These are phyloP conservation scores for Limnephilus rhombicus DNA, from an alignment of 2,888 invertebrate genomes.

Conservation along the genomic window DNA sequence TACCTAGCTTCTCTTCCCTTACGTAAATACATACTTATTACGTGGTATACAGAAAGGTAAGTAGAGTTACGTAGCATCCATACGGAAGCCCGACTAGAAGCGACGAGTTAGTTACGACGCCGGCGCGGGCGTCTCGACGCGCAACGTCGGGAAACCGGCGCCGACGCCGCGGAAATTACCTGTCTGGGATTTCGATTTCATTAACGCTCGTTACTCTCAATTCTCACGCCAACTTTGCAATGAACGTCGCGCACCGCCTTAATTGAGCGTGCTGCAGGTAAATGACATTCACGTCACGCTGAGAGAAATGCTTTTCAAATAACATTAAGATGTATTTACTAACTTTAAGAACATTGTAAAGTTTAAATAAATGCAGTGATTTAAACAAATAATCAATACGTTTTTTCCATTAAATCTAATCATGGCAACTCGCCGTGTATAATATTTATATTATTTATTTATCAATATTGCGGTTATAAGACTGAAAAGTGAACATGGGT, in stretches of 20 bases:
- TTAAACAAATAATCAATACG: too few species aligned
- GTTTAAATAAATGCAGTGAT: too few species aligned
- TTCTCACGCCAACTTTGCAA: not conserved
- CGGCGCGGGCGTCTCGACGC: not conserved
- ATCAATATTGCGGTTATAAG: too few species aligned
- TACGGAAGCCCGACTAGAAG: not conserved
- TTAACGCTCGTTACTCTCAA: not conserved
- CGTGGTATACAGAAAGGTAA: not conserved
- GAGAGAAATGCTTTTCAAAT: not conserved
- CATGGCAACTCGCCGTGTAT: too few species aligned
- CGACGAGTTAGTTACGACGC: not conserved
- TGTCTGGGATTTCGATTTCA: conserved; percentile 12
- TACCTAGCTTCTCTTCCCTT: not conserved
- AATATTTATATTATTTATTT: too few species aligned
- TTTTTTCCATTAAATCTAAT: too few species aligned
- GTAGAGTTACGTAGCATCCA: not conserved
- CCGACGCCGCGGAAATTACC: conserved; percentile 12
- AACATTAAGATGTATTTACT: too few species aligned
- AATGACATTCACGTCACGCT: not conserved
- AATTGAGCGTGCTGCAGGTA: not conserved
- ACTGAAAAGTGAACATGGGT: too few species aligned
- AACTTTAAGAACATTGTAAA: too few species aligned
- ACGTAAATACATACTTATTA: not conserved
- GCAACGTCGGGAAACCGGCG: not conserved
- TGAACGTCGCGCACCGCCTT: not conserved